Evolutionary conservation across 1,140 invertebrate genomes (phyloP).

Genomic region (Stegodyphus dumicola): DNA sequence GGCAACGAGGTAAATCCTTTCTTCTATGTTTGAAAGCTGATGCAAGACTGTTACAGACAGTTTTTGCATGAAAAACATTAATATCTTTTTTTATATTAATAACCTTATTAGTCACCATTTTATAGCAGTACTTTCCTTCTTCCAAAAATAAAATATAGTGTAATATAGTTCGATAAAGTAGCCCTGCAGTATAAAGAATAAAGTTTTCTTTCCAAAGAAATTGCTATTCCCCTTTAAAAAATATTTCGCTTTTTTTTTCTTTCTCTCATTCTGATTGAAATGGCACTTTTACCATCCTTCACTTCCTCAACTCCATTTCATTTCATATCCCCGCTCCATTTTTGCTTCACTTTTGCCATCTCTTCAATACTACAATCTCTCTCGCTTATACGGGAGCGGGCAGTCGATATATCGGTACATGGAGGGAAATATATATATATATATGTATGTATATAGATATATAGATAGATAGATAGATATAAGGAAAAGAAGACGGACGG

Average conservation of each 20-base stretch:
- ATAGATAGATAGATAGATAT: neutral
- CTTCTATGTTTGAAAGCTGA: too few relatives aligned
- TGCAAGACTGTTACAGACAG: too few relatives aligned
- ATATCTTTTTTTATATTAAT: too few relatives aligned
- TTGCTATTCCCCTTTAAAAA: neutral
- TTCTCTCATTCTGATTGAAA: neutral
- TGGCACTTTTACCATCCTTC: neutral
- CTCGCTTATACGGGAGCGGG: neutral
- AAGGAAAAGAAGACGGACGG: neutral
- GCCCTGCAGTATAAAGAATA: too few relatives aligned
- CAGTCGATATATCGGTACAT: conserved; percentile 53
- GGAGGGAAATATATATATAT: conserved; percentile 5
- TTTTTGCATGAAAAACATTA: too few relatives aligned
- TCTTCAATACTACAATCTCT: neutral
- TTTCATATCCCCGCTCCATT: conserved; percentile 27
- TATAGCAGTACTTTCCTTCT: too few relatives aligned
- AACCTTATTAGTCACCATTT: too few relatives aligned
- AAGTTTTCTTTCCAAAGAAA: too few relatives aligned
- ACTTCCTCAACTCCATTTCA: conserved; percentile 34
- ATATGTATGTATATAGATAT: too few relatives aligned
- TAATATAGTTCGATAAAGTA: too few relatives aligned
- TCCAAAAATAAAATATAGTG: too few relatives aligned
- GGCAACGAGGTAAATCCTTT: too few relatives aligned
- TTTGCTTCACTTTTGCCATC: neutral
- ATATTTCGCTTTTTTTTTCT: neutral